phyloP scores from a whole-genome alignment of 2,888 invertebrate species.

The Galeopsomyia nigrocyanea region DNA sequence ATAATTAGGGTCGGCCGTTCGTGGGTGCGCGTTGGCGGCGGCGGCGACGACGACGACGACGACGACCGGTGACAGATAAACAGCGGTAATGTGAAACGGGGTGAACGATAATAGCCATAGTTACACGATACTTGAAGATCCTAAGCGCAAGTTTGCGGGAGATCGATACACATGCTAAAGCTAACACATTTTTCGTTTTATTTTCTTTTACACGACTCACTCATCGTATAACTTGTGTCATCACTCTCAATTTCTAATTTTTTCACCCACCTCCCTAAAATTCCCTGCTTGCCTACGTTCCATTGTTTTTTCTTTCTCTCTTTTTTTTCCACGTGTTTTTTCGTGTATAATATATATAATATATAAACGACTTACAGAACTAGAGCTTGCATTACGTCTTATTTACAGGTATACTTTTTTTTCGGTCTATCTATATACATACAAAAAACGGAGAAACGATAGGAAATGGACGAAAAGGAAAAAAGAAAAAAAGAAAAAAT shows the following conservation, averaged over 20 bases:
- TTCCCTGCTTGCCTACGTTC: no score
- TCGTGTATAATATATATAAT: slow-evolving; percentile 46
- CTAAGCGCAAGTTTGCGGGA: slow-evolving; percentile 55
- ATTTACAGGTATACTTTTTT: slow-evolving; percentile 51
- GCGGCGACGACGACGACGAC: no score
- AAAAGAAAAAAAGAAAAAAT: slow-evolving; percentile 10
- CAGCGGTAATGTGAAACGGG: slow-evolving; percentile 43
- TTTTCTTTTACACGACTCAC: no score
- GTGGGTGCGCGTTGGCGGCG: neutral
- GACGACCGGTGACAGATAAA: slow-evolving; percentile 47
- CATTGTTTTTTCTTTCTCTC: slow-evolving; percentile 44
- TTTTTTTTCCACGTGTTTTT: slow-evolving; percentile 55
- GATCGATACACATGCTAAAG: slow-evolving; percentile 60
- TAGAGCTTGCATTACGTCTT: slow-evolving; percentile 48
- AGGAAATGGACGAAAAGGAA: neutral
- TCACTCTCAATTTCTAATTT: no score
- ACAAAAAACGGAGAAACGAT: no score
- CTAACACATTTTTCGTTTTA: slow-evolving; percentile 32
- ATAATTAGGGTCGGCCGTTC: slow-evolving; percentile 33
- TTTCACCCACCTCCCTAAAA: no score
- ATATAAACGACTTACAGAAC: slow-evolving; percentile 53
- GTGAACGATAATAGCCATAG: slow-evolving; percentile 49
- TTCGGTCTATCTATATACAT: slow-evolving; percentile 15
- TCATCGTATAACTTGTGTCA: no score
- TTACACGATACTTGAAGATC: slow-evolving; percentile 49